Base-by-base conservation (phyloP, 2,113 vertebrate species). In the Suricata suricatta region DNA sequence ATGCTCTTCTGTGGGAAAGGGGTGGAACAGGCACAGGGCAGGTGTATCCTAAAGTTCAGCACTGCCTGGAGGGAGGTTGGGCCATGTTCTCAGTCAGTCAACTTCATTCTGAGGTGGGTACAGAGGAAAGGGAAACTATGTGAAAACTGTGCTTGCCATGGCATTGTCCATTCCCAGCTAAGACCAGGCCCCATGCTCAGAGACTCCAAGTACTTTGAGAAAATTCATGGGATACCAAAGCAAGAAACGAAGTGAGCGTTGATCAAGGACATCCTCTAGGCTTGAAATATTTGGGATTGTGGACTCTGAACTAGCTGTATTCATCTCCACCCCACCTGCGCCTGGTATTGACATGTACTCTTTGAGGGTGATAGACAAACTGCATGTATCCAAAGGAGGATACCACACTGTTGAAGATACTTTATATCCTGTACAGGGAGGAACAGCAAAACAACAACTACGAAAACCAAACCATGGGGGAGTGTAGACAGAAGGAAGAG, bases 251-350 rank as follows among this genome's bases (percentile, higher is more conserved):
- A 96, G 54, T 64, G 74, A 38, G n/a, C 5, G 68, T 76, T 76
- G 25, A 50, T 27, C 15, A 35, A 16, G 4, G 15, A 0, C 25
- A 74, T 80, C 6, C 35, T 54, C 4, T 35, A 83, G 60, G 35
- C 35, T 96, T 57, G 47, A 19, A 82, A 47, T 52, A 69, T 71
- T 88, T 83, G 41, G 19, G 41, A 81, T 69, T 95, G 23, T n/a
- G 27, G 79, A 52, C 44, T 80, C 90, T 77, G 41, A 93, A 47
- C 25, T 90, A 69, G 23, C 7, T 88, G 92, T 90, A 95, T 90
- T 95, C 69, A 69, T 52, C 25, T 90, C 52, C 1, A 41, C 5
- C 10, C 1, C 1, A 2, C 50, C 50, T 47, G 38, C 16, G 85
- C 16, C 33, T 25, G 16, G 7, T n/a, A 54, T 66, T 93, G 57